phyloP scores from a whole-genome alignment of 2,113 vertebrate species.

The Heteronetta atricapilla region DNA sequence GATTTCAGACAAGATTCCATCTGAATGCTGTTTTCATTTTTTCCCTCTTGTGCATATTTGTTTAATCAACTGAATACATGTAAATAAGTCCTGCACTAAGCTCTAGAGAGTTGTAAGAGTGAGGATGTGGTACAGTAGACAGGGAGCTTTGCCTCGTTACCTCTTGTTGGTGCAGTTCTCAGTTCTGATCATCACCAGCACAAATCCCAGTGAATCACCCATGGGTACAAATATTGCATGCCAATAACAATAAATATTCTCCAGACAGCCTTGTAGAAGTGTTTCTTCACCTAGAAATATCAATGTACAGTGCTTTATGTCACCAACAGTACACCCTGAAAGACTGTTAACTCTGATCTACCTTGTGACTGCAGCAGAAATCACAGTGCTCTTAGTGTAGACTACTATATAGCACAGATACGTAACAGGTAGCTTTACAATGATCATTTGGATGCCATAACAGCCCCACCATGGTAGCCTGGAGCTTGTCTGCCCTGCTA shows the following conservation, averaged over 20 bases:
- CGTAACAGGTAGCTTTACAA: neutral
- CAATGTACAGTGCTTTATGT: neutral
- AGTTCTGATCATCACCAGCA: neutral
- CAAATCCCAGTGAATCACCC: neutral
- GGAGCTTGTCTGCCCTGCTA: neutral
- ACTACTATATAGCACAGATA: rapidly evolving
- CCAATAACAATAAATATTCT: neutral
- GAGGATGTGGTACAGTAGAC: neutral
- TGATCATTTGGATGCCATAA: neutral
- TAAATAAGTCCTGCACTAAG: neutral
- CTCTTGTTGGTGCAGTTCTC: neutral
- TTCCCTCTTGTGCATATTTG: neutral
- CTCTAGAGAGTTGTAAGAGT: neutral
- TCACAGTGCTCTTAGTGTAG: neutral
- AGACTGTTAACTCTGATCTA: neutral
- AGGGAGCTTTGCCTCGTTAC: neutral
- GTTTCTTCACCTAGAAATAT: neutral
- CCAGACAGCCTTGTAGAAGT: neutral
- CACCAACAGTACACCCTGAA: neutral
- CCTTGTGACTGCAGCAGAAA: neutral
- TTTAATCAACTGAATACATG: neutral
- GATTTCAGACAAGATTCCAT: neutral
- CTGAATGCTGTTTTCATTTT: neutral
- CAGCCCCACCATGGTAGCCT: neutral
- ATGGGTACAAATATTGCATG: rapidly evolving